Base-by-base conservation (phyloP, 2,113 vertebrate species). In the Garra rufa region DNA sequence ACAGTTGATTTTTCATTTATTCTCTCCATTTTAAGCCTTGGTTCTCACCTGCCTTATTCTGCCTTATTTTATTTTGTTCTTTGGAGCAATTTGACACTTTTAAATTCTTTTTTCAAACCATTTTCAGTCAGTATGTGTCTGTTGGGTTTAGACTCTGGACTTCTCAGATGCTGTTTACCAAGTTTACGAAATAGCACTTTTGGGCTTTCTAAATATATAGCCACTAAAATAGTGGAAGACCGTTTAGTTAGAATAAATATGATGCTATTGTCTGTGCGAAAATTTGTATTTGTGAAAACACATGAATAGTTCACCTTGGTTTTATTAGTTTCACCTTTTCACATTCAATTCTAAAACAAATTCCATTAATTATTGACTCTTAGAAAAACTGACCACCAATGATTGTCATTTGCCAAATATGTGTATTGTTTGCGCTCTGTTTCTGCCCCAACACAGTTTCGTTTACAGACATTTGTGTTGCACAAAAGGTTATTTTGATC, bases 401-500 rank as follows among this genome's bases (percentile, higher is more conserved):
- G 55, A n/a, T 78, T 77, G 24, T 67, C 19, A n/a, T 88, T 89
- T 90, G 89, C 89, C 88, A 90, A 91, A 44, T 82, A 43, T 85
- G 85, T 86, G 69, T 85, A 34, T 26, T 81, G 21, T 83, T 81
- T 86, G 48, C 48, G 21, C 48, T 81, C 75, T 81, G 83, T 67
- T 21, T 46, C 43, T 75, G 67, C 46, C 71, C 55, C 81, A 79
- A 63, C 85, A 24, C 52, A 84, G 48, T 84, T 67, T 43, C 73
- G 75, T 86, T 86, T 85, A 86, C 82, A 88, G 44, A 59, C 57
- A 76, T 46, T 48, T 80, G 55, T 79, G 57, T 83, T 78, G 30
- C 11, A 59, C 50, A 24, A 65, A 14, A 44, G 74, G 75, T 63
- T 85, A 59, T 83, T 89, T 88, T 87, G 89, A 91, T 71, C 83